Evolutionary conservation across 1,140 invertebrate genomes (phyloP), one percentile per base, ranked within the genome.

Genomic region (Tetragnatha versicolor): DNA sequence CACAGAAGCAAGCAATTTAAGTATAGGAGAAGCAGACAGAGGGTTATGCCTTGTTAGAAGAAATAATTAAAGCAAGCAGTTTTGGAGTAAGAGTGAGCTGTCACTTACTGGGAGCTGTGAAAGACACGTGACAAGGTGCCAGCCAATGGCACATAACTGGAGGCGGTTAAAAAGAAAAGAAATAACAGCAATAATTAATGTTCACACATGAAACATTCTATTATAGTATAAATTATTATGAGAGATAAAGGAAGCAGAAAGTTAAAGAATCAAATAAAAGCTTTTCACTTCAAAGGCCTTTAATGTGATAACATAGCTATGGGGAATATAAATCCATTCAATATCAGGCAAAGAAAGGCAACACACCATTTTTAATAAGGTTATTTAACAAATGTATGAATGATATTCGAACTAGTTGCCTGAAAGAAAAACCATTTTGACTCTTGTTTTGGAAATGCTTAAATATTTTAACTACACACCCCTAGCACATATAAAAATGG

Each of bases 51-150:
- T 79, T 53, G 29, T 51, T 31, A 65, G 45, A 58, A 25, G 69
- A 81, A 79, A 73, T 29, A 81, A 82, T 29, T 73, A 76, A 47
- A 63, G 51, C 66, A 77, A 65, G 61, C 49, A 77, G 14, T 53
- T 68, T 76, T 75, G 73, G 47, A 73, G 53, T 73, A 66, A 79
- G 68, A 79, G 55, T 79, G 78, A 73, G 78, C 78, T 63, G 65
- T 77, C 63, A 81, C 81, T 81, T 77, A 81, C 81, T 81, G 79
- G 29, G 81, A 80, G 42, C 78, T 72, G 63, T 81, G 81, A 77
- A 81, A 81, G 73, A 81, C 76, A 70, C 78, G 73, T 39, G 82
- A 81, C 77, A 82, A 76, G 22, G 76, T 79, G 76, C 72, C 80
- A 51, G 79, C 81, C 73, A 79, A 81, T 60, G 72, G 80, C 51